A percentile compares a stretch with the other conserved stretches of the same genome.
phyloP scores from a whole-genome alignment of 2,797 vertebrate species.

The Micrastur ruficollis region DNA sequence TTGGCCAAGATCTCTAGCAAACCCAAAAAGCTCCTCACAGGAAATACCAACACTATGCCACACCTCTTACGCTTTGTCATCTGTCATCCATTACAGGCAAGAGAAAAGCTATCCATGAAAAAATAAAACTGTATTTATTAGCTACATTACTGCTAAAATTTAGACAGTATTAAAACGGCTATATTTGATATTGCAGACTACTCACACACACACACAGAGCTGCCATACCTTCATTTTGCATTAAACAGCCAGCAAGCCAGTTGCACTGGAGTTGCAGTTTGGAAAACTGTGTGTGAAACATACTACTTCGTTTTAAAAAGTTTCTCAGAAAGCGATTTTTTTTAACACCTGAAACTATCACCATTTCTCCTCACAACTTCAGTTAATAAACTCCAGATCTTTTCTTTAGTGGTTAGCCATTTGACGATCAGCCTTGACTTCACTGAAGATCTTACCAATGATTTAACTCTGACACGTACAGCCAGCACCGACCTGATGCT shows the following conservation, averaged over 20 bases:
- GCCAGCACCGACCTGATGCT: neutral
- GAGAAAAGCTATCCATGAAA: neutral
- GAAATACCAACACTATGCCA: no score
- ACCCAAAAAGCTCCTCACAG: neutral
- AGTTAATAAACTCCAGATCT: neutral
- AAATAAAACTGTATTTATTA: neutral
- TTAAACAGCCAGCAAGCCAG: neutral
- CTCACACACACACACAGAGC: neutral
- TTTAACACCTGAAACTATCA: neutral
- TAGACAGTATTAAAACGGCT: neutral
- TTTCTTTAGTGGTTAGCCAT: accelerated
- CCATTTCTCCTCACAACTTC: neutral
- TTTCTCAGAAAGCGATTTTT: accelerated
- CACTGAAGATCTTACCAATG: no score
- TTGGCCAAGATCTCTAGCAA: neutral
- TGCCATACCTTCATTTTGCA: neutral
- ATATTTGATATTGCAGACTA: neutral
- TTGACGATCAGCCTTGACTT: neutral
- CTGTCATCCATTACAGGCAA: neutral
- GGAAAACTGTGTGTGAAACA: neutral
- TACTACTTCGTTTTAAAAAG: neutral
- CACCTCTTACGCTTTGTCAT: no score
- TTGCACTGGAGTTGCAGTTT: neutral
- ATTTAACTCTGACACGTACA: accelerated
- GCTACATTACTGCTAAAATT: neutral